phyloP scores from a whole-genome alignment of 2,113 vertebrate species.

The Callospermophilus lateralis region DNA sequence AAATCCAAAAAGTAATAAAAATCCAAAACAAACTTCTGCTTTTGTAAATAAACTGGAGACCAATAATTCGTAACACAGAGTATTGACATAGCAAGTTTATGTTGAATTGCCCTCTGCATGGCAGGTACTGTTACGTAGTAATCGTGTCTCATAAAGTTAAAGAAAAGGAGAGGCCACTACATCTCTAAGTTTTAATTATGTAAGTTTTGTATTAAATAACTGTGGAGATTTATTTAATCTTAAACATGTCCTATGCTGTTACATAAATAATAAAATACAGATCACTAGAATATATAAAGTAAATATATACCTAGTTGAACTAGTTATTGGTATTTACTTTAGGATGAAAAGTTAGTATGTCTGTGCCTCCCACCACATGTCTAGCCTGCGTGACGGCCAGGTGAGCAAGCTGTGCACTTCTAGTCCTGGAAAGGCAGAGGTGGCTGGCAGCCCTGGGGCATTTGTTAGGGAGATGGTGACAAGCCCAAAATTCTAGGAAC shows the following conservation, averaged over 20 bases:
- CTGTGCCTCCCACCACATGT: neutral
- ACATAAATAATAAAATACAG: neutral
- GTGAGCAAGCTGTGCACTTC: neutral
- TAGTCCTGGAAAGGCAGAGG: neutral
- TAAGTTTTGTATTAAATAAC: neutral
- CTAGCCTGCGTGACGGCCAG: neutral
- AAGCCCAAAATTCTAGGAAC: neutral
- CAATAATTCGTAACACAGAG: neutral
- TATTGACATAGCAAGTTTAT: neutral
- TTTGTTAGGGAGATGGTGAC: neutral
- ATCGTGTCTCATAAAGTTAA: neutral
- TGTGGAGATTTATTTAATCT: neutral
- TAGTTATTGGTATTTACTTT: neutral
- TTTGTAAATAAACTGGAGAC: neutral
- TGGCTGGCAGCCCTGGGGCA: neutral
- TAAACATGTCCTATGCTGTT: neutral
- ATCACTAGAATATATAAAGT: neutral
- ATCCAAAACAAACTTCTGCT: neutral
- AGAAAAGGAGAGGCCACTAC: neutral
- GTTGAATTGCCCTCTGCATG: neutral
- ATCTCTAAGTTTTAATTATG: neutral
- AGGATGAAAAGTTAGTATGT: neutral
- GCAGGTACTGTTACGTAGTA: neutral
- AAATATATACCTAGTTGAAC: neutral
- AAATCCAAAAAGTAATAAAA: conserved; percentile 34